Evolutionary conservation across 2,888 invertebrate genomes (phyloP).

Genomic region (Shargacucullia verbasci): DNA sequence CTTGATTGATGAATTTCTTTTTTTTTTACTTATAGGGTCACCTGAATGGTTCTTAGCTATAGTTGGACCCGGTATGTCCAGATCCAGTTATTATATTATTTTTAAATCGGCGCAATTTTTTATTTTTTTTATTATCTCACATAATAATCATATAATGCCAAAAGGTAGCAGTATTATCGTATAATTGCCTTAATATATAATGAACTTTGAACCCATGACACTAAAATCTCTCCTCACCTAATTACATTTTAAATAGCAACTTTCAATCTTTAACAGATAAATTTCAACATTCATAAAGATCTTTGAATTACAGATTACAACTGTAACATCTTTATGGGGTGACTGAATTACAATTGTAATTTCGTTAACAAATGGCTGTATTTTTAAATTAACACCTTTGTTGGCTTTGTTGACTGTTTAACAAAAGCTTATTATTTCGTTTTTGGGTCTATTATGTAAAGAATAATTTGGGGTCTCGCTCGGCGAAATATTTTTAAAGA

Average conservation of each 20-base stretch:
- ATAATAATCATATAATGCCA: too few relatives aligned
- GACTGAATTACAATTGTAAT: constrained; percentile 45
- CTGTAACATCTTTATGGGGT: constrained; percentile 39
- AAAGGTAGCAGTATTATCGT: too few relatives aligned
- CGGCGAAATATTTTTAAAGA: constrained; percentile 29
- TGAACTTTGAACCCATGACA: too few relatives aligned
- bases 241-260: constrained; percentile 32
- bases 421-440: constrained; percentile 51
- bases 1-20: too few relatives aligned
- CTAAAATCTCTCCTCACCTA: constrained; percentile 7
- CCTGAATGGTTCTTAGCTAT: too few relatives aligned
- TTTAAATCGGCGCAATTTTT: too few relatives aligned
- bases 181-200: too few relatives aligned
- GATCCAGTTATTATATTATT: too few relatives aligned
- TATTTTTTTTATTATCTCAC: too few relatives aligned
- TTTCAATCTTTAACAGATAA: constrained; percentile 28
- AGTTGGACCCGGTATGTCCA: too few relatives aligned
- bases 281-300: constrained; percentile 43
- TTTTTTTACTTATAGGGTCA: too few relatives aligned
- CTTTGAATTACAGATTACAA: constrained; percentile 46
- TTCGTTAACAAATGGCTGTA: constrained; percentile 41
- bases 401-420: constrained; percentile 41
- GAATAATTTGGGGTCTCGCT: constrained; percentile 38
- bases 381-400: constrained; percentile 54
- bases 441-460: constrained; percentile 25